These are phyloP conservation scores for Syritta pipiens DNA, from an alignment of 2,888 invertebrate species.

Conservation along the genomic window DNA sequence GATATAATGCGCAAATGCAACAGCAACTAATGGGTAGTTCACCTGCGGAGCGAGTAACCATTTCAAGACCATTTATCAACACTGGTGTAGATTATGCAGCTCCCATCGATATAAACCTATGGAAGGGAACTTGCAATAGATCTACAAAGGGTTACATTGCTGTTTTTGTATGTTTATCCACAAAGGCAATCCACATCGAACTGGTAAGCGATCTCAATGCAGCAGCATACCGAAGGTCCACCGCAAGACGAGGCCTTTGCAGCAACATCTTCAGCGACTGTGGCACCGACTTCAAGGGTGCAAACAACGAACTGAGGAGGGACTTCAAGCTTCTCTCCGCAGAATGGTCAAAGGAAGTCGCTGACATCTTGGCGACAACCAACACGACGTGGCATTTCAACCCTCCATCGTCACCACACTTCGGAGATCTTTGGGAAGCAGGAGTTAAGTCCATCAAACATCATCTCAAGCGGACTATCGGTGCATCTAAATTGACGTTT, in stretches of 20 bases:
- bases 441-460: conserved; percentile 39
- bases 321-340: conserved; percentile 1
- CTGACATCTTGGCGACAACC: neutral
- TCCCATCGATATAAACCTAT: conserved; percentile 50
- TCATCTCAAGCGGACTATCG: conserved; percentile 31
- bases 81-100: conserved; percentile 69
- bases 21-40: conserved; percentile 29
- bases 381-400: conserved; percentile 70
- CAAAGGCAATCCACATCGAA: conserved; percentile 27
- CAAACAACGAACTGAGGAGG: neutral
- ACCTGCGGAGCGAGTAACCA: conserved; percentile 19
- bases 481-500: conserved; percentile 12
- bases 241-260: neutral
- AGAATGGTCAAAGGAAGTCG: conserved; percentile 20
- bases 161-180: conserved; percentile 19
- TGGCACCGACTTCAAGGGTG: conserved; percentile 18
- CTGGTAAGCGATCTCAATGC: conserved; percentile 20
- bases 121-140: conserved; percentile 26
- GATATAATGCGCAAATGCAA: conserved; percentile 23
- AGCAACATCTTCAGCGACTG: conserved; percentile 16
- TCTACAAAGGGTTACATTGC: conserved; percentile 26
- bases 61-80: conserved; percentile 45
- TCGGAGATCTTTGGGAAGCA: too few species aligned
- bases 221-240: conserved; percentile 10
- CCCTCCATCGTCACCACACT: conserved; percentile 35